These are phyloP conservation scores for Portunus trituberculatus DNA, from an alignment of 1,140 invertebrate species.

Conservation along the genomic window DNA sequence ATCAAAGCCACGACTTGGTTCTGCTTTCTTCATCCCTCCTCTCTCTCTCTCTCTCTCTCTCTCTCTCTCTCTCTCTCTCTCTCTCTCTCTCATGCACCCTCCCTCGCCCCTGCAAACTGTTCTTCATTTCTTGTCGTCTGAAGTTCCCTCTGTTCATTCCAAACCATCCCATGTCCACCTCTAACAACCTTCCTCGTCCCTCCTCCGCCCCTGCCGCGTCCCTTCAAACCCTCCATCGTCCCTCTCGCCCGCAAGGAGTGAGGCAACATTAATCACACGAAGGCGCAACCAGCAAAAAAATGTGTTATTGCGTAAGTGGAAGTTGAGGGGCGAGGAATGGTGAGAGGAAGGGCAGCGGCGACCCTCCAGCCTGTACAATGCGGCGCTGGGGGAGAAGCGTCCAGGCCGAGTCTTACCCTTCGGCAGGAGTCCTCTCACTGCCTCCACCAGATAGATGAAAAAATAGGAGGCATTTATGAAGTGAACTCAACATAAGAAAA, in stretches of 20 bases:
- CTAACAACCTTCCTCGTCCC: not conserved
- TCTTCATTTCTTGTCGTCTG: not conserved
- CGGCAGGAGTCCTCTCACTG: not conserved
- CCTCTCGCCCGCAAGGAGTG: not conserved
- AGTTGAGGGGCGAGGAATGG: constrained; percentile 16
- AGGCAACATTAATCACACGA: constrained; percentile 12
- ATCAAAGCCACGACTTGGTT: too few species aligned
- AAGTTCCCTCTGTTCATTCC: not conserved
- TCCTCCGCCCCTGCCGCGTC: not conserved
- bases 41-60: not conserved
- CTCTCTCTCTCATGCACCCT: not conserved
- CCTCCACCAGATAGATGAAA: not conserved
- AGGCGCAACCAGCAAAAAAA: constrained; percentile 10
- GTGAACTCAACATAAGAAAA: not conserved
- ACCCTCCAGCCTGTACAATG: not conserved
- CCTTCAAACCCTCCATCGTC: not conserved
- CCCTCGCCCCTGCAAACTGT: not conserved
- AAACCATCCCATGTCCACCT: not conserved
- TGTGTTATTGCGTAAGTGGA: constrained; percentile 12
- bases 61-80: too few species aligned
- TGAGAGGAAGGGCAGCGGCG: not conserved
- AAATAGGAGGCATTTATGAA: not conserved
- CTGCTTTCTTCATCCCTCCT: not conserved
- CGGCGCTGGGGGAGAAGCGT: not conserved
- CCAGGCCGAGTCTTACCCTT: not conserved